phyloP scores from a whole-genome alignment of 37 sponge, comb jelly and placozoan species.

The Dysidea cf. avara region DNA sequence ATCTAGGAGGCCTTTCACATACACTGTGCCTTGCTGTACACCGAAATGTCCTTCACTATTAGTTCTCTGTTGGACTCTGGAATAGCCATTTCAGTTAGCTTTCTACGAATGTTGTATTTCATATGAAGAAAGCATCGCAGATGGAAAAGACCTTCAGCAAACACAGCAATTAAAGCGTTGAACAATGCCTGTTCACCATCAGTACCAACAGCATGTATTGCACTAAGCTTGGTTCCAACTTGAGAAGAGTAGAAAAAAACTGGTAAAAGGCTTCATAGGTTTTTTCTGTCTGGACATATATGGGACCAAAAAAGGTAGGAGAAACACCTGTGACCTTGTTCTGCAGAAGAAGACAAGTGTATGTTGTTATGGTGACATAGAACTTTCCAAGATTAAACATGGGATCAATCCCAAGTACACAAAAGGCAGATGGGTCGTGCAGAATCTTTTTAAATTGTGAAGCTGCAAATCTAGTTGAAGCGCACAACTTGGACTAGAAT shows the following conservation, averaged over 20 bases:
- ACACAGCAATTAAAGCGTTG: too few species aligned
- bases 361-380: conserved; percentile 6
- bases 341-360: neutral
- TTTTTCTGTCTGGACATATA: conserved; percentile 11
- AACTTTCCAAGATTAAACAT: conserved; percentile 8
- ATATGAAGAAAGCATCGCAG: too few species aligned
- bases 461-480: neutral
- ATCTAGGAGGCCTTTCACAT: too few species aligned
- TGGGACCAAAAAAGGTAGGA: conserved; percentile 8
- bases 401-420: conserved; percentile 5
- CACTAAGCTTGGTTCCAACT: neutral
- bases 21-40: too few species aligned
- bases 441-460: neutral
- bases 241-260: conserved; percentile 1
- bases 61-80: too few species aligned
- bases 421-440: neutral
- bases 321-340: neutral
- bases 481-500: neutral
- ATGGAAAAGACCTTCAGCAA: too few species aligned
- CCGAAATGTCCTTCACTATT: too few species aligned
- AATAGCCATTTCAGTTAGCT: too few species aligned
- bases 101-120: too few species aligned
- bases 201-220: too few species aligned
- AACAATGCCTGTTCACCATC: too few species aligned
- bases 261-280: neutral